These are phyloP conservation scores for Eriosoma lanigerum DNA, from an alignment of 1,140 invertebrate genomes.

Conservation along the genomic window DNA sequence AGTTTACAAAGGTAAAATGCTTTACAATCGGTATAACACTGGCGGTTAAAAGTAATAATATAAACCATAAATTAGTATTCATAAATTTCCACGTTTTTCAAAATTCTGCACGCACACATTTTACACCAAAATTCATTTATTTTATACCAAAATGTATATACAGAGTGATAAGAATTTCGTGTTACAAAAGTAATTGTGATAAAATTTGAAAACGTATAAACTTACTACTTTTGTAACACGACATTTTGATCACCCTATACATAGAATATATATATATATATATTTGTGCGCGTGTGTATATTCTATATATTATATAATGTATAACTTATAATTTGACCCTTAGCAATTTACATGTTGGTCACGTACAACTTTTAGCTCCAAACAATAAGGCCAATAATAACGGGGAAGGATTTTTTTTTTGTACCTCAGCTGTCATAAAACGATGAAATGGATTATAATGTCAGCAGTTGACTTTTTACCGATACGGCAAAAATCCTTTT, in stretches of 20 bases:
- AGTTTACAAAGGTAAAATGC: too few relatives aligned
- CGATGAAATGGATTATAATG: constrained; percentile 48
- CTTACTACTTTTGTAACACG: too few relatives aligned
- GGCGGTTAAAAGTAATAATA: neutral
- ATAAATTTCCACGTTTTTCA: constrained; percentile 9
- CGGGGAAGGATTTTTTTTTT: constrained; percentile 26
- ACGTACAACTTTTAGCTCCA: constrained; percentile 49
- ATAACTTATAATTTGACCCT: constrained; percentile 41
- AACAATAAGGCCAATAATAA: constrained; percentile 49
- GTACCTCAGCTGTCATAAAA: constrained; percentile 42
- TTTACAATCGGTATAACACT: too few relatives aligned
- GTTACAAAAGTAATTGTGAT: too few relatives aligned
- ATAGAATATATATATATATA: constrained; percentile 5
- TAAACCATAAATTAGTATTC: constrained; percentile 39
- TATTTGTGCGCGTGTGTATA: neutral
- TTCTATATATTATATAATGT: too few relatives aligned
- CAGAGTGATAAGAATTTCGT: too few relatives aligned
- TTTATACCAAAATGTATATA: neutral
- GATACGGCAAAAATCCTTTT: constrained; percentile 50
- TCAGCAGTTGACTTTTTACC: constrained; percentile 50
- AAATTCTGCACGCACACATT: constrained; percentile 9
- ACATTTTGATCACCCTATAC: too few relatives aligned
- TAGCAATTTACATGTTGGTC: constrained; percentile 33
- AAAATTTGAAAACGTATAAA: too few relatives aligned
- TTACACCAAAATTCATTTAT: constrained; percentile 8